Evolutionary conservation across 2,797 vertebrate species (phyloP), one percentile per base, ranked within the genome.

Genomic region (Acrossocheilus wenchowensis): DNA sequence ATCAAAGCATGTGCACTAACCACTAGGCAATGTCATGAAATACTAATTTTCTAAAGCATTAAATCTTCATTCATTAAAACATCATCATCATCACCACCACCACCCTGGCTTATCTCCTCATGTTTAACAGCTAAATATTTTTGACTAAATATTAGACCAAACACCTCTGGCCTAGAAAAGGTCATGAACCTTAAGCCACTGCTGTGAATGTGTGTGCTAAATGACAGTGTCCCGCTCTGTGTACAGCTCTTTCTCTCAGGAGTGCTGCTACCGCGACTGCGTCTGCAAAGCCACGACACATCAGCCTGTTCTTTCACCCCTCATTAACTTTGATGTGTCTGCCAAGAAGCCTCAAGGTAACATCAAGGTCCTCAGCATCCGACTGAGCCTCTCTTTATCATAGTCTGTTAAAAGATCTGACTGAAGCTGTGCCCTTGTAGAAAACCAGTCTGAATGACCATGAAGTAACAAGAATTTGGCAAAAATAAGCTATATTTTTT

Each of bases 271-370:
- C 74, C 83, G 81, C 45, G 23, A 87, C 84, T 48, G 81, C 45
- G 23, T 85, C 84, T 48, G 82, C 71, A 82, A 78, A 80, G 82
- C 60, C 86, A 83, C 84, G 64, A 86, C 83, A 90, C 86, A 86
- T 90, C 88, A 86, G 89, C 39, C 64, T 83, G 87, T 89, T 84
- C 88, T 84, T 92, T 87, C 87, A 89, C 89, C 75, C 87, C 88
- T 90, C 88, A 91, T 92, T 92, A 91, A 88, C 87, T 91, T 82
- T 88, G 86, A 89, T 88, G 66, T 64, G 75, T 84, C 81, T 88
- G 91, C 85, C 90, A 89, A 88, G 83, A 88, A 83, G 87, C 86
- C 87, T 91, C 87, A 89, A 89, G 87, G 88, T 88, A 89, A 88
- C 81, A 21, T 86, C 85, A 91, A 92, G 90, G 91, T 89, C 89